Percentiles rank a stretch among this genome's conserved stretches.
Conservation (phyloP, 2,113 vertebrate species). For the Picathartes gymnocephalus region DNA sequence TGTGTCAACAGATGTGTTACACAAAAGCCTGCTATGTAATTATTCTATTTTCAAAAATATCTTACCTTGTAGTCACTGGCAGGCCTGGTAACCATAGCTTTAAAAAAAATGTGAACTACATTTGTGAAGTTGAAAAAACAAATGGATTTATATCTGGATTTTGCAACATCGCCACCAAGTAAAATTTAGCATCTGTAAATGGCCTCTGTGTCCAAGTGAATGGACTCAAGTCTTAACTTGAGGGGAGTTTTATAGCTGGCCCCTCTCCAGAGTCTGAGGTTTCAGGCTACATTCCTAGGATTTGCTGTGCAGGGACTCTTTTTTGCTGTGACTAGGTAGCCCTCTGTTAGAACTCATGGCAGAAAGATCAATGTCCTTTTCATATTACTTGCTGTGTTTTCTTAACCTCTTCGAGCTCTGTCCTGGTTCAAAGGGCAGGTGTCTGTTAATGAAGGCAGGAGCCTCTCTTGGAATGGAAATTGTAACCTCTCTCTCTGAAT, state of each 20-base stretch:
- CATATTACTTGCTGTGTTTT: constrained; percentile 46
- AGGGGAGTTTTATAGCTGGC: constrained; percentile 15
- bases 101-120: constrained; percentile 14
- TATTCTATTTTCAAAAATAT: neutral
- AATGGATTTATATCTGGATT: constrained; percentile 46
- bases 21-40: constrained; percentile 10
- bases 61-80: neutral
- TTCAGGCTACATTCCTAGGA: constrained; percentile 39
- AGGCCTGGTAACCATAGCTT: neutral
- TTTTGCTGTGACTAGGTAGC: constrained; percentile 30
- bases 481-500: no score
- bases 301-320: constrained; percentile 11
- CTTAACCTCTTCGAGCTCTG: constrained; percentile 42
- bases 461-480: no score
- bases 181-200: constrained; percentile 53
- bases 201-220: constrained; percentile 41
- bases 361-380: constrained; percentile 48
- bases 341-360: constrained; percentile 28
- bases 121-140: constrained; percentile 24
- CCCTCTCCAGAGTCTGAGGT: constrained; percentile 41
- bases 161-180: neutral
- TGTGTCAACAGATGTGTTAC: neutral
- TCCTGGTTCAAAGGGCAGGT: no score
- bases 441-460: no score
- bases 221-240: neutral